These are phyloP conservation scores for Gila orcuttii DNA, from an alignment of 2,113 vertebrate species.

Conservation along the genomic window DNA sequence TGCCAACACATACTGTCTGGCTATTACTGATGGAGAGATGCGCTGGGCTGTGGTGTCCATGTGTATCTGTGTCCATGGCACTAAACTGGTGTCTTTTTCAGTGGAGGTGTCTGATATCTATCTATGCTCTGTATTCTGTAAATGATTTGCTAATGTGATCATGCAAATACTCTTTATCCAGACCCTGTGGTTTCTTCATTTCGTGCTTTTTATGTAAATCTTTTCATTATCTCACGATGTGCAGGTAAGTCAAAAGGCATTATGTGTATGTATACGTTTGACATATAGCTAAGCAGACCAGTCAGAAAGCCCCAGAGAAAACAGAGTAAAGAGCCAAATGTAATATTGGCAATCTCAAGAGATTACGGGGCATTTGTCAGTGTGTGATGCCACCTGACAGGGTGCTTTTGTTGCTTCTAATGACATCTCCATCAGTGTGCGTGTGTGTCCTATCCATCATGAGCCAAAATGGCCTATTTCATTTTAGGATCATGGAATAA, in stretches of 20 bases:
- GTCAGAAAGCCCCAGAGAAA: constrained; percentile 18
- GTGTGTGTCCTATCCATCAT: constrained; percentile 74
- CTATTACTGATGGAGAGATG: constrained; percentile 28
- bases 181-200: constrained; percentile 23
- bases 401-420: constrained; percentile 48
- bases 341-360: constrained; percentile 47
- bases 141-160: constrained; percentile 12
- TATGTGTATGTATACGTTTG: not conserved
- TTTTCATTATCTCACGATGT: constrained; percentile 19
- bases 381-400: constrained; percentile 51
- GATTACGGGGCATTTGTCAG: constrained; percentile 42
- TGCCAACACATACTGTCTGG: constrained; percentile 51
- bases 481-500: constrained; percentile 68
- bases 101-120: not conserved
- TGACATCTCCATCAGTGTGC: constrained; percentile 41
- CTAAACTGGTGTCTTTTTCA: constrained; percentile 15
- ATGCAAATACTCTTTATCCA: not conserved
- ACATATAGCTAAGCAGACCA: constrained; percentile 29
- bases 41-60: not conserved
- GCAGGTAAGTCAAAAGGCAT: constrained; percentile 26
- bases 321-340: constrained; percentile 35
- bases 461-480: constrained; percentile 69
- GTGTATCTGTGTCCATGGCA: not conserved
- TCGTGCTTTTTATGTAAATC: constrained; percentile 39
- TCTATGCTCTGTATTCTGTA: not conserved